Percentiles rank a stretch among this genome's conserved stretches.
Conservation (phyloP, 2,888 invertebrate species). For the Agriopis marginaria region DNA sequence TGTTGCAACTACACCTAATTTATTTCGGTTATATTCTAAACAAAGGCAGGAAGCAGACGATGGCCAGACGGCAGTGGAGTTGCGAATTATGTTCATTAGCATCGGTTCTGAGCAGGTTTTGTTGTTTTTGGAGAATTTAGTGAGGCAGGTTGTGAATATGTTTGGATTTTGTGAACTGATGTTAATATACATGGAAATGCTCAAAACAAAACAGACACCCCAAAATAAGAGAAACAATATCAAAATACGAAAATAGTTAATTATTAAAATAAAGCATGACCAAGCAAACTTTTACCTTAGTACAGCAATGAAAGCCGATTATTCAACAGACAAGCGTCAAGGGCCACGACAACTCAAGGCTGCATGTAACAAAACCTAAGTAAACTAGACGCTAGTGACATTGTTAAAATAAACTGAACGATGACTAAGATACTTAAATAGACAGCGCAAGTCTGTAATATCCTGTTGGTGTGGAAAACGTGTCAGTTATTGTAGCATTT, state of each 20-base stretch:
- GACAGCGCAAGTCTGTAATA: conserved; percentile 55
- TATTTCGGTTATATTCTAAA: conserved; percentile 42
- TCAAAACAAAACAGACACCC: background rate
- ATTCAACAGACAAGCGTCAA: conserved; percentile 12
- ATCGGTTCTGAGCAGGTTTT: conserved; percentile 32
- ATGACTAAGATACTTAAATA: conserved; percentile 64
- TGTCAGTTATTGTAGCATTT: conserved; percentile 66
- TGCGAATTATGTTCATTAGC: conserved; percentile 40
- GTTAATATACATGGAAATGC: background rate
- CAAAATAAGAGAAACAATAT: background rate
- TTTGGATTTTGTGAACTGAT: background rate
- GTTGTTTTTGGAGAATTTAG: conserved; percentile 34
- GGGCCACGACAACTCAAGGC: conserved; percentile 8
- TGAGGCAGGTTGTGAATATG: conserved; percentile 36
- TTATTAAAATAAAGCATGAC: background rate
- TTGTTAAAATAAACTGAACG: conserved; percentile 47
- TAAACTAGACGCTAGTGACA: conserved; percentile 25
- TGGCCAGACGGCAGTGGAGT: conserved; percentile 30
- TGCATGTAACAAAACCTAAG: conserved; percentile 26
- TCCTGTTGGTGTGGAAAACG: conserved; percentile 63
- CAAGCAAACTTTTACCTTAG: too few relatives aligned
- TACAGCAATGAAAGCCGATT: background rate
- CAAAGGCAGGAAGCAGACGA: conserved; percentile 51
- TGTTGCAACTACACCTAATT: conserved; percentile 15
- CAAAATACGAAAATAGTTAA: background rate